Conservation (phyloP, 37 sponge, comb jelly and placozoan genomes). For the Hormiphora californensis region DNA sequence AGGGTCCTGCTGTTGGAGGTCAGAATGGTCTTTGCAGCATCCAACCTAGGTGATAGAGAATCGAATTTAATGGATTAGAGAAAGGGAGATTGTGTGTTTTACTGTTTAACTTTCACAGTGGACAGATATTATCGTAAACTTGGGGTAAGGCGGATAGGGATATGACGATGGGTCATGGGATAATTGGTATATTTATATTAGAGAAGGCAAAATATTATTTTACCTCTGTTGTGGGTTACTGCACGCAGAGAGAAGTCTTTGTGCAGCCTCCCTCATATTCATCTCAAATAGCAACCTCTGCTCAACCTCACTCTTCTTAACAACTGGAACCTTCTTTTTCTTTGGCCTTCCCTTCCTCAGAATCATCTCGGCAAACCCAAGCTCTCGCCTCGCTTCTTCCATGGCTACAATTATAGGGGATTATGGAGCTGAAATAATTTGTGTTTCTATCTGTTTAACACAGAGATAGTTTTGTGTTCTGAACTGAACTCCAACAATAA, state of each 20-base stretch:
- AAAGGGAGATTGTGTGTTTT: neutral
- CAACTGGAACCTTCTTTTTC: neutral
- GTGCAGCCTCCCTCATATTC: slow-evolving; percentile 2
- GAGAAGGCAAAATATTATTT: neutral
- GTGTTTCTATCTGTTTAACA: neutral
- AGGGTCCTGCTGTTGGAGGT: slow-evolving; percentile 31
- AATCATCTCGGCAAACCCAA: slow-evolving; percentile 45
- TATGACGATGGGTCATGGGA: no score
- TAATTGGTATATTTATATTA: neutral
- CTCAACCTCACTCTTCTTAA: slow-evolving; percentile 41
- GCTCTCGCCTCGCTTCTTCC: slow-evolving; percentile 6
- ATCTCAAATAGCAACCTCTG: neutral
- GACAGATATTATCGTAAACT: no score
- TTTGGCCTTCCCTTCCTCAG: neutral
- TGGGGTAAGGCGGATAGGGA: no score
- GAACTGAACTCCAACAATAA: no score
- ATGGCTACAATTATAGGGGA: neutral
- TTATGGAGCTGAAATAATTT: neutral
- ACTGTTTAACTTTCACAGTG: neutral
- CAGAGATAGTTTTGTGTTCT: neutral
- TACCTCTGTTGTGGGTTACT: neutral
- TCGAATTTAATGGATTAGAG: neutral
- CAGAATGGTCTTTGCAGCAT: slow-evolving; percentile 10
- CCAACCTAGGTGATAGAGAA: neutral
- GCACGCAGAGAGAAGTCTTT: neutral